phyloP scores from a whole-genome alignment of 1,140 invertebrate species.

The Papilio xuthus region DNA sequence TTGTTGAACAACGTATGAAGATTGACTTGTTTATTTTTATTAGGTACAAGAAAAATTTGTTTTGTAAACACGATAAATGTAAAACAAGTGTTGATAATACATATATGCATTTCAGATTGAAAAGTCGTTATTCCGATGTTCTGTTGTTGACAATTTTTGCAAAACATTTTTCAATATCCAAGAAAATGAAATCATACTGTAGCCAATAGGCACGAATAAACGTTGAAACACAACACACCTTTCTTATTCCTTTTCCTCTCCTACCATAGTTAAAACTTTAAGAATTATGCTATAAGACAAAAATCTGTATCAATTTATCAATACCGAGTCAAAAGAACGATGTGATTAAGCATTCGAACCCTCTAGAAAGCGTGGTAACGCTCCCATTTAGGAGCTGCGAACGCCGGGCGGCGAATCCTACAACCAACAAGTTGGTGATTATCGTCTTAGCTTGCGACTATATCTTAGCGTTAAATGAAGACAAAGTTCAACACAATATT shows the following conservation, averaged over 20 bases:
- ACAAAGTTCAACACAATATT: background rate
- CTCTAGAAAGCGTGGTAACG: conserved; percentile 11
- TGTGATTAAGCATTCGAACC: conserved; percentile 3
- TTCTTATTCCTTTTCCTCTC: background rate
- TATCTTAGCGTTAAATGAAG: background rate
- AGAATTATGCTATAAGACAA: background rate
- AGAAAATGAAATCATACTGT: too few species aligned
- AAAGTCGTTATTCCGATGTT: too few species aligned
- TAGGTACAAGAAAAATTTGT: background rate
- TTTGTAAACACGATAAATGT: background rate
- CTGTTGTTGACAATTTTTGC: too few species aligned
- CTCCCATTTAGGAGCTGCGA: background rate
- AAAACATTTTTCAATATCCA: too few species aligned
- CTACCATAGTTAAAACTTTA: background rate
- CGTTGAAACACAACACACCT: background rate
- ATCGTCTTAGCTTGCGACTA: background rate
- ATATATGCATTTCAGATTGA: too few species aligned
- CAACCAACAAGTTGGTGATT: conserved; percentile 34
- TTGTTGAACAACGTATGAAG: background rate
- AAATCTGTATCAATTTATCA: conserved; percentile 13
- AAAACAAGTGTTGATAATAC: background rate
- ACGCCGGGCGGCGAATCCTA: background rate
- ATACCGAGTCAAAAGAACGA: background rate
- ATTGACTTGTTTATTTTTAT: conserved; percentile 9
- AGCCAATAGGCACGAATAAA: background rate